Conservation (phyloP, 2,888 invertebrate species). For the Cheilosia grossa region DNA sequence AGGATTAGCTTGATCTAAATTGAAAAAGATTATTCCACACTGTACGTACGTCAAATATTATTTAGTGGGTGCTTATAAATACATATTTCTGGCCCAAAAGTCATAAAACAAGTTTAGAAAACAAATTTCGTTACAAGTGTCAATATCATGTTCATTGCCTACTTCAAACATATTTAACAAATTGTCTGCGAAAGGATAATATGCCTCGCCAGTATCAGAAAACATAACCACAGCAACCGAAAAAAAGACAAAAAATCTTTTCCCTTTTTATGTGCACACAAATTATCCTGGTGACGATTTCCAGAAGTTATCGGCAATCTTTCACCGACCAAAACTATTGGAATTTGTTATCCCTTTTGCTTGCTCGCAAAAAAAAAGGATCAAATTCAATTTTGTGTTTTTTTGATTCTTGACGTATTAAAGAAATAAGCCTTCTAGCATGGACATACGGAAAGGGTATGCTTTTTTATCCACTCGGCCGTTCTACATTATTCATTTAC, state of each 20-base stretch:
- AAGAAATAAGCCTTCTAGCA: constrained; percentile 5
- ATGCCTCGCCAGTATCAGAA: not conserved
- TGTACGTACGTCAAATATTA: constrained; percentile 7
- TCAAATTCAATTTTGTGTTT: constrained; percentile 36
- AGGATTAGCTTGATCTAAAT: not conserved
- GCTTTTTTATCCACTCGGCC: not conserved
- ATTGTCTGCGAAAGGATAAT: constrained; percentile 18
- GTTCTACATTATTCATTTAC: not conserved
- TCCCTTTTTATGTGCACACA: constrained; percentile 12
- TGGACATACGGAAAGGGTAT: not conserved
- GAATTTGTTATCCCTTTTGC: constrained; percentile 24
- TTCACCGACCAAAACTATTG: constrained; percentile 1
- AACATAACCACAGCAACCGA: not conserved
- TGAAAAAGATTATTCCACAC: constrained; percentile 21
- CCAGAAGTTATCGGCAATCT: constrained; percentile 35
- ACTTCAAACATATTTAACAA: constrained; percentile 29
- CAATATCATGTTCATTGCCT: constrained; percentile 14
- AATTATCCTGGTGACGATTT: constrained; percentile 27
- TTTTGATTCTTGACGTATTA: constrained; percentile 5
- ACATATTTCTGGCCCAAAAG: constrained; percentile 19
- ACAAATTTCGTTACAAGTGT: not conserved
- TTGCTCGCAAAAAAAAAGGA: constrained; percentile 11
- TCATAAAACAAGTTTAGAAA: constrained; percentile 12
- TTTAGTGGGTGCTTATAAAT: constrained; percentile 14
- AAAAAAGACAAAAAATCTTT: not conserved